Evolutionary conservation across 2,113 vertebrate genomes (phyloP).

Genomic region (Mirounga angustirostris): DNA sequence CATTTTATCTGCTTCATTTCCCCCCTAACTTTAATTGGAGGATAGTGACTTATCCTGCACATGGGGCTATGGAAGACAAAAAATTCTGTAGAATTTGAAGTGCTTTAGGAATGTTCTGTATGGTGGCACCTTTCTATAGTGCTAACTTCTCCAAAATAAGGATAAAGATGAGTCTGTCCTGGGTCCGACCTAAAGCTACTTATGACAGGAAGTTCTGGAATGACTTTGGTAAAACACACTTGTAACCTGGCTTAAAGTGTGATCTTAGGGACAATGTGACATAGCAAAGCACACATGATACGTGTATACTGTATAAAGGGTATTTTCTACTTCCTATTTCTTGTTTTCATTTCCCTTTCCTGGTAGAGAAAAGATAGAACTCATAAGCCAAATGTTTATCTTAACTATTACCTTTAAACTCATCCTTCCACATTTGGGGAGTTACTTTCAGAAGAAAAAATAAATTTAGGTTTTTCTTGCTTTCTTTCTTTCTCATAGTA

Average conservation of each 20-base stretch:
- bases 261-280: neutral
- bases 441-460: conserved; percentile 26
- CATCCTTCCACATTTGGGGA: neutral
- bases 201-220: neutral
- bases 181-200: neutral
- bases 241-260: neutral
- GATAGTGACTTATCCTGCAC: neutral
- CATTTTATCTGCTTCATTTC: neutral
- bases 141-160: neutral
- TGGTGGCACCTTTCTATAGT: neutral
- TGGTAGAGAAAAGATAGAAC: neutral
- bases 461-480: neutral
- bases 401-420: conserved; percentile 30
- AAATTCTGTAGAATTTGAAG: conserved; percentile 20
- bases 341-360: conserved; percentile 7
- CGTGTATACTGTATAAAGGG: neutral
- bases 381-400: neutral
- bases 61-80: neutral
- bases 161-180: neutral
- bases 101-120: neutral
- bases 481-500: conserved; percentile 6
- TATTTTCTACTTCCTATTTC: neutral
- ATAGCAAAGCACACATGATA: neutral
- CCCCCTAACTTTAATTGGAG: conserved; percentile 10
- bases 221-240: neutral